Evolutionary conservation across 1,140 invertebrate genomes (phyloP).

Genomic region (Trichonephila clavata): DNA sequence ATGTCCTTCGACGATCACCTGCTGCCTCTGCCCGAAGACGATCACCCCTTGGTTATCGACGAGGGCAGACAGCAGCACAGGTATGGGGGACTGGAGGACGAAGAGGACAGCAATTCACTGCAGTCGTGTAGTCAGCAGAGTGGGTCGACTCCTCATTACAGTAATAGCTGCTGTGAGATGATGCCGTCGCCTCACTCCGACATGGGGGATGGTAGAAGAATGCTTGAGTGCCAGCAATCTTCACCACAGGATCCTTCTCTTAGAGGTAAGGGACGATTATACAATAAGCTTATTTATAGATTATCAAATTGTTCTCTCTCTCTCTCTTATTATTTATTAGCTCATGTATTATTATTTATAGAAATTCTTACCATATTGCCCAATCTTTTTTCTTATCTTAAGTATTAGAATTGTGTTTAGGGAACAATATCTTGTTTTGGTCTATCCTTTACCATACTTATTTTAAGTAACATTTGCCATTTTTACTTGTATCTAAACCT

Average conservation of each 20-base stretch:
- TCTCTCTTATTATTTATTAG: too few relatives aligned
- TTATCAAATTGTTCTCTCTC: too few relatives aligned
- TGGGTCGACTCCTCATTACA: constrained; percentile 61
- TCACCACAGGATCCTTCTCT: constrained; percentile 58
- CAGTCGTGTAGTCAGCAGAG: constrained; percentile 65
- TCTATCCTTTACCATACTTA: too few relatives aligned
- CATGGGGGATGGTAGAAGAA: constrained; percentile 66
- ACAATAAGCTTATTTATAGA: too few relatives aligned
- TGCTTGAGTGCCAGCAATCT: constrained; percentile 72
- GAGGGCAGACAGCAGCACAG: constrained; percentile 67
- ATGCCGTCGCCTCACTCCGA: constrained; percentile 68
- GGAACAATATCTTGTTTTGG: too few relatives aligned
- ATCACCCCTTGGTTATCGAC: constrained; percentile 77
- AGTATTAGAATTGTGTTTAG: too few relatives aligned
- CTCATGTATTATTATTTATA: too few relatives aligned
- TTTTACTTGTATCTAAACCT: too few relatives aligned
- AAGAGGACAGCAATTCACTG: constrained; percentile 69
- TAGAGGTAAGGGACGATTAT: constrained; percentile 25
- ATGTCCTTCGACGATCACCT: constrained; percentile 70
- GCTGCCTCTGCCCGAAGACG: constrained; percentile 75
- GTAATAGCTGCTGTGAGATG: constrained; percentile 70
- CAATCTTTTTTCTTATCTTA: too few relatives aligned
- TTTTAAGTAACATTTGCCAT: too few relatives aligned
- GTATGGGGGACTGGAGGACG: constrained; percentile 57
- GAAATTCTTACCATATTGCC: too few relatives aligned